Conservation (phyloP, 2,113 vertebrate species). For the Tyto alba region DNA sequence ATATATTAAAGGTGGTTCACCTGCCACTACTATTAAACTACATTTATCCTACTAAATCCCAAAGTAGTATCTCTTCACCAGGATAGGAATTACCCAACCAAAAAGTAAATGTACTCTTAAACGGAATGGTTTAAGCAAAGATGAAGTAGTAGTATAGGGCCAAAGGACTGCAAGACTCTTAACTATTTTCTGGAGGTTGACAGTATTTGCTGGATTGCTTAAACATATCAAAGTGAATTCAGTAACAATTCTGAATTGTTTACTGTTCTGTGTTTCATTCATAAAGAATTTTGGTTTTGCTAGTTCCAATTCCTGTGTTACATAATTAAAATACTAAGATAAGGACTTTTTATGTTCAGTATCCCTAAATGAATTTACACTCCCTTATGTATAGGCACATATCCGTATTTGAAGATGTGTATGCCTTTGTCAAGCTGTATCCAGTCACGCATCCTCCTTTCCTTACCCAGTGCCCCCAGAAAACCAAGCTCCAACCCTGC, state of each 20-base stretch:
- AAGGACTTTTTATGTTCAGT: not conserved
- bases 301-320: not conserved
- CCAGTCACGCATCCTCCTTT: not conserved
- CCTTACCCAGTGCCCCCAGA: not conserved
- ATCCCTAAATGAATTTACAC: not conserved
- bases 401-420: not conserved
- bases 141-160: not conserved
- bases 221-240: not conserved
- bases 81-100: not conserved
- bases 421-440: not conserved
- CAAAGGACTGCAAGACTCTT: not conserved
- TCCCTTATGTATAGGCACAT: not conserved
- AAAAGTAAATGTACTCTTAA: not conserved
- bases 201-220: not conserved
- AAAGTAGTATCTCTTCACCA: not conserved
- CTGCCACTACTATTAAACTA: not conserved
- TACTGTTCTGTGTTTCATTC: not conserved
- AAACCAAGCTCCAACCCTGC: not conserved
- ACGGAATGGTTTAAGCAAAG: not conserved
- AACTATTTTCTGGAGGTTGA: not conserved
- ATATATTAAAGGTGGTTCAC: not conserved
- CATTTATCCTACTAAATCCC: conserved; percentile 5
- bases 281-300: not conserved
- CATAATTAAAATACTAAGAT: not conserved
- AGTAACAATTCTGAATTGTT: not conserved